Evolutionary conservation across 2,888 invertebrate genomes (phyloP).

Genomic region (Dastarcus helophoroides): DNA sequence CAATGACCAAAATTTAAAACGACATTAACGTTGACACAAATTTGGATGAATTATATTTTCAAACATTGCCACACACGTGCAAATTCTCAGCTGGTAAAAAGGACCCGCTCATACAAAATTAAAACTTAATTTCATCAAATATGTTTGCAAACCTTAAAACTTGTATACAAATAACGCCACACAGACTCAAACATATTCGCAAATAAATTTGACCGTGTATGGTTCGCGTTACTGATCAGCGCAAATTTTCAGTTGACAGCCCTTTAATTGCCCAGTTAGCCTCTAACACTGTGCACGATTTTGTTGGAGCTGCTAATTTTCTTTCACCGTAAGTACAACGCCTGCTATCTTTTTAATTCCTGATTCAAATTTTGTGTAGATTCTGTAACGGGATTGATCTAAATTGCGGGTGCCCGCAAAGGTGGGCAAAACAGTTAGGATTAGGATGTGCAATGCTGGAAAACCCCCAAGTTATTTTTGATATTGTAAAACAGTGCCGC

Average conservation of each 20-base stretch:
- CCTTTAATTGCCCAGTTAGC: conserved; percentile 94
- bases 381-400: conserved; percentile 88
- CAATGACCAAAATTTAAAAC: too few species aligned
- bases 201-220: too few species aligned
- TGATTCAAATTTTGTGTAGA: conserved; percentile 31
- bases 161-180: too few species aligned
- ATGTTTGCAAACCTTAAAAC: too few species aligned
- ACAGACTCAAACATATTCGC: too few species aligned
- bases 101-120: too few species aligned
- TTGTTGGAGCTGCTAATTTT: conserved; percentile 74
- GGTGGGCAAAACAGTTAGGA: conserved; percentile 87
- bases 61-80: too few species aligned
- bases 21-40: too few species aligned
- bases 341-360: conserved; percentile 4
- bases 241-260: conserved; percentile 51
- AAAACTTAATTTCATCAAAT: too few species aligned
- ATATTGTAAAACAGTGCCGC: conserved; percentile 66
- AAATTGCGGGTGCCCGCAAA: conserved; percentile 96
- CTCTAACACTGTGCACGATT: conserved; percentile 70
- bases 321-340: conserved; percentile 54
- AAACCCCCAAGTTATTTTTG: conserved; percentile 72
- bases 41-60: too few species aligned
- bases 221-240: conserved; percentile 3
- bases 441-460: conserved; percentile 76
- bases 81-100: too few species aligned